phyloP scores from a whole-genome alignment of 2,888 invertebrate genomes.

The Acanthacorydalis orientalis region DNA sequence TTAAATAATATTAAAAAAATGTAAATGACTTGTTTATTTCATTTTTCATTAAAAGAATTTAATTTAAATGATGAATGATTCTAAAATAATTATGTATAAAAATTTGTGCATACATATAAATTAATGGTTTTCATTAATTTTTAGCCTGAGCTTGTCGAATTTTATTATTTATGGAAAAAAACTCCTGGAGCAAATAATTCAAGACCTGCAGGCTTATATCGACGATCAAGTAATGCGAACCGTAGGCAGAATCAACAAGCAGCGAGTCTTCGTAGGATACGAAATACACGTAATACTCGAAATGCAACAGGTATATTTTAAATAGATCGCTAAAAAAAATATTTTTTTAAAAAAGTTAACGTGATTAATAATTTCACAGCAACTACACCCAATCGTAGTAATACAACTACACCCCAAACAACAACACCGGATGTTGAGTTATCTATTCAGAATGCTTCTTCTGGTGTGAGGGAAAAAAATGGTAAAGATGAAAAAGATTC shows the following conservation, averaged over 20 bases:
- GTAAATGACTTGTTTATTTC: too few relatives aligned
- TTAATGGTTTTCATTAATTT: conserved; percentile 12
- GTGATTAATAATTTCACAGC: conserved; percentile 7
- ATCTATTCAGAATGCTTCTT: not conserved
- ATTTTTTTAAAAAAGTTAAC: too few relatives aligned
- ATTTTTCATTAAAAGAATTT: too few relatives aligned
- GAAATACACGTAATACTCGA: conserved; percentile 74
- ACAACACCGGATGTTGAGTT: not conserved
- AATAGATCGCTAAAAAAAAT: not conserved
- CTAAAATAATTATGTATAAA: not conserved
- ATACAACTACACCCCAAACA: conserved; percentile 14
- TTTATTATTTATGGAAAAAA: conserved; percentile 99
- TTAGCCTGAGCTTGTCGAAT: conserved; percentile 88
- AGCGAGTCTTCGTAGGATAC: conserved; percentile 70
- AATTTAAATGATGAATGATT: too few relatives aligned
- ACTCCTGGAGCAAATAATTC: conserved; percentile 95
- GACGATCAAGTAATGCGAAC: conserved; percentile 30
- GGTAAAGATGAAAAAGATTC: conserved; percentile 1
- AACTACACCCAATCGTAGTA: conserved; percentile 12
- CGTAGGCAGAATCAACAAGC: conserved; percentile 40
- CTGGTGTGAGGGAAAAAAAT: not conserved
- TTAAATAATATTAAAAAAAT: too few relatives aligned
- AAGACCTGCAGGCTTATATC: conserved; percentile 52
- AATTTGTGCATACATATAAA: too few relatives aligned
- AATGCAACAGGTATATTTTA: conserved; percentile 1